phyloP scores from a whole-genome alignment of 1,140 invertebrate species.

The Dryas iulia region DNA sequence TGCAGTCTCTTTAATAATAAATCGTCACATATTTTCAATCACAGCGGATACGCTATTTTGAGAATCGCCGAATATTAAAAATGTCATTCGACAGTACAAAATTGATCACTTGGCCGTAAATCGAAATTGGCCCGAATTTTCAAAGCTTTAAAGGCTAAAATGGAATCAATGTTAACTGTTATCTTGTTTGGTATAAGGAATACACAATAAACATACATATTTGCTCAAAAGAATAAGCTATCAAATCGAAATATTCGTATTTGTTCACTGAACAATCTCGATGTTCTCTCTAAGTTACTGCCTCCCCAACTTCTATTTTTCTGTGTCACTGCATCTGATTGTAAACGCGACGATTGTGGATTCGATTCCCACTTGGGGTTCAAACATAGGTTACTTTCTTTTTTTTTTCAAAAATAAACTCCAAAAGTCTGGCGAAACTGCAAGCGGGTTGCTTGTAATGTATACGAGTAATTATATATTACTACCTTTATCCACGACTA shows the following conservation, averaged over 20 bases:
- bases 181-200: not conserved
- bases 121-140: not conserved
- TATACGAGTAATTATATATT: no score
- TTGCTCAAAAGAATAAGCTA: conserved; percentile 13
- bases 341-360: no score
- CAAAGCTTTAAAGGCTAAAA: not conserved
- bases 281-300: not conserved
- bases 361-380: no score
- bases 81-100: not conserved
- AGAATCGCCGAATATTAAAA: not conserved
- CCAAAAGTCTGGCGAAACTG: no score
- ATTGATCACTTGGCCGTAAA: not conserved
- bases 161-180: not conserved
- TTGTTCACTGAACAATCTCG: conserved; percentile 10
- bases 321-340: no score
- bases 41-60: not conserved
- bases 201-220: not conserved
- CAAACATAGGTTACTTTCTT: no score
- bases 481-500: no score
- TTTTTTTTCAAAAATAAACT: no score
- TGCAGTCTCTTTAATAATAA: no score
- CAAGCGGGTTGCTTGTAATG: no score
- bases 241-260: conserved; percentile 21
- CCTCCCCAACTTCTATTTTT: not conserved
- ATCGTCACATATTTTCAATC: no score